Base-by-base conservation (phyloP, 2,113 vertebrate species). In the Scolopax mira region DNA sequence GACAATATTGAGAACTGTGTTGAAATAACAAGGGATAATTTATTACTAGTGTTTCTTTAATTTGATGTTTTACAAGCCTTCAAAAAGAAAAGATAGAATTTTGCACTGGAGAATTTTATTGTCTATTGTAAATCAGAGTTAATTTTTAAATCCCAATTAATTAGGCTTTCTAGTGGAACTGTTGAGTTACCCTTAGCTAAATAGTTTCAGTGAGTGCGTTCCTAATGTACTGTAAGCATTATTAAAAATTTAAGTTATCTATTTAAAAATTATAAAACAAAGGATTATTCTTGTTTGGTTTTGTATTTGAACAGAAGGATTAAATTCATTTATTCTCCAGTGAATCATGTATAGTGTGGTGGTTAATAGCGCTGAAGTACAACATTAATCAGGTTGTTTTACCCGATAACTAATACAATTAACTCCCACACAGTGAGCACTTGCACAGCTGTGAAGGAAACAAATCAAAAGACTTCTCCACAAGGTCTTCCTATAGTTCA, bases 331-430 rank as follows among this genome's bases (percentile, higher is more conserved):
- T 72, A 89, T 96, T 96, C 44, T 30, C 66, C 49, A 85, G 61
- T 95, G 70, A 96, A 73, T 95, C 86, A 44, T 65, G 9, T 73
- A 22, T 65, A 78, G 55, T 80, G 77, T 92, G 69, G 51, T 94
- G 85, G 60, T 92, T 96, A 95, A 88, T 95, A 97, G 92, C 5
- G n/a, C 75, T 78, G 71, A 97, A 97, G 51, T 61, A 89, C 51
- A 92, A 90, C 97, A 94, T 95, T 80, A 97, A 90, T 95, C 73
- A 90, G 65, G 54, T 80, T 93, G 28, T 94, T 94, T 93, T 28
- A 67, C 72, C 74, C 82, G 71, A 80, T 95, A 97, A 83, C 79
- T 83, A 79, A 91, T 64, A 84, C 67, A 80, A 81, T 96, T 96
- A 94, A 88, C 55, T 95, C 33, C n/a, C 64, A 71, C 49, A 75